Evolutionary conservation across 2,888 invertebrate species (phyloP), one percentile per base, ranked within the genome.

Genomic region (Lottia scabra): DNA sequence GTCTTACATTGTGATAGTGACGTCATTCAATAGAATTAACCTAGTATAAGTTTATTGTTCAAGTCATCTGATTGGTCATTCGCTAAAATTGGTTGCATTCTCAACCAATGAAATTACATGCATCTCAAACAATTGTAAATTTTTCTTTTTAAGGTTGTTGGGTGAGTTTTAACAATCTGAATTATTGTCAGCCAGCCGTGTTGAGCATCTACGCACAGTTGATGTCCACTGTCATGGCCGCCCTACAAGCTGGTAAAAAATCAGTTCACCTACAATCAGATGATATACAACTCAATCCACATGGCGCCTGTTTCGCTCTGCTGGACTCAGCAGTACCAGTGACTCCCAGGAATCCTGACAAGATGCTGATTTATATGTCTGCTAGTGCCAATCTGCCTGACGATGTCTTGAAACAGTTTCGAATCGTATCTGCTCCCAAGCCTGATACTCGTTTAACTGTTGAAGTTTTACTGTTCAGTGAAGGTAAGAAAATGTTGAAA

Each of bases 141-240:
- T 38, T 8, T 38, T 38, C 8, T 66, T 5, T 19, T 67, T 13
- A 73, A 87, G 88, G 88, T 8, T 83, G 83, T 71, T 89, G 88
- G 88, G 78, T 88, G 0, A 83, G 85, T 56, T 87, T 88, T 74
- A 87, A 84, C 78, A 83, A 85, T 71, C 76, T 88, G 23, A 83
- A 83, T 75, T 76, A 76, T 43, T 77, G 88, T 2, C 65, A 74
- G 13, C 83, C 85, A 0, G 74, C 84, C 0, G 85, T 86, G 6
- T 77, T 88, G 67, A 87, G 86, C 70, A 83, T 86, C 26, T 83
- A 87, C 64, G 82, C 87, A 13, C 86, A 87, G 78, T 81, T 88
- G 1, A 80, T 87, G 68, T 71, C 81, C 15, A 76, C 85, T 3
- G 82, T 87, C 16, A 78, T 85, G 73, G 85, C 83, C 30, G 87